phyloP scores from a whole-genome alignment of 2,888 invertebrate genomes.

The Pharmacophagus antenor region DNA sequence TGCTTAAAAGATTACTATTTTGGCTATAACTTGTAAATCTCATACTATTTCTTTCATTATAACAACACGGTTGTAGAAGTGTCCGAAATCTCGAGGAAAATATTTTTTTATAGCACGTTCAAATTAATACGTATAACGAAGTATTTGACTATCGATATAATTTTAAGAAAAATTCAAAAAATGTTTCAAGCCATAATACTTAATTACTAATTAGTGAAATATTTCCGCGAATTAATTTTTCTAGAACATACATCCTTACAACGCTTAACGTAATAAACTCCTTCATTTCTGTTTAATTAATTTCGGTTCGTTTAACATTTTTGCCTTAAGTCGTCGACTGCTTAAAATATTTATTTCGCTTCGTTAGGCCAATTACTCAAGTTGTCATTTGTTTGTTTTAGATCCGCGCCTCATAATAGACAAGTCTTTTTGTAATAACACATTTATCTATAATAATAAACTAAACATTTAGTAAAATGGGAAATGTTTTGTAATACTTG shows the following conservation, averaged over 20 bases:
- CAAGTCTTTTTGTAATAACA: background rate
- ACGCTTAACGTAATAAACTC: background rate
- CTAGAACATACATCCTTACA: background rate
- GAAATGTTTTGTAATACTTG: too few species aligned
- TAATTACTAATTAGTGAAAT: background rate
- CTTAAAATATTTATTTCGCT: conserved; percentile 27
- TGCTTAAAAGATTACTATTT: too few species aligned
- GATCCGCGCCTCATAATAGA: background rate
- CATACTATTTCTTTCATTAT: too few species aligned
- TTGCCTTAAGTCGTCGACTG: conserved; percentile 10
- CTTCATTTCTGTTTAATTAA: conserved; percentile 12
- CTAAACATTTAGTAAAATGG: too few species aligned
- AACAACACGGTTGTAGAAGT: too few species aligned
- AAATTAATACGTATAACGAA: too few species aligned
- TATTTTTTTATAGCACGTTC: background rate
- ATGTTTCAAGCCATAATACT: background rate
- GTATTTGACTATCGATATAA: too few species aligned
- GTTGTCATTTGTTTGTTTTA: conserved; percentile 15
- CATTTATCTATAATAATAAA: too few species aligned
- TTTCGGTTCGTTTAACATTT: conserved; percentile 28
- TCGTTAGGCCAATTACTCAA: conserved; percentile 23
- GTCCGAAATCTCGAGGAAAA: too few species aligned
- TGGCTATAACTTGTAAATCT: too few species aligned
- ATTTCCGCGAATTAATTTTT: background rate
- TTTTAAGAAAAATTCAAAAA: too few species aligned